Conservation (phyloP, 2,113 vertebrate species). For the Motacilla tschutschensis region DNA sequence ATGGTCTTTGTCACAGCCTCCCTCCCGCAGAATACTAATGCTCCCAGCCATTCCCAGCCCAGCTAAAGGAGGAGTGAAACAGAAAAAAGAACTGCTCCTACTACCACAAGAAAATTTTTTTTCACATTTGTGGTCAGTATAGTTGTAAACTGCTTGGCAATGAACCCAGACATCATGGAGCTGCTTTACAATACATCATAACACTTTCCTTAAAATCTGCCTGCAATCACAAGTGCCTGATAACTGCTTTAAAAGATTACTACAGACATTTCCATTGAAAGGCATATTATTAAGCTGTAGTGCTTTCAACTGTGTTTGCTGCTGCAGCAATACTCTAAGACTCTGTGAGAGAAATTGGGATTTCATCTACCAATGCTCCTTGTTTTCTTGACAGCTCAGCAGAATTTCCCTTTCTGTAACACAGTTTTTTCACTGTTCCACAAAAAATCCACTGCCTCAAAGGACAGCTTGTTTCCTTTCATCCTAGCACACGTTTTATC, state of each 20-base stretch:
- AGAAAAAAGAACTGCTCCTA: not conserved
- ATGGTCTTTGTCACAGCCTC: constrained; percentile 64
- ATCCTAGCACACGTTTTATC: not conserved
- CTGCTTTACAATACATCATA: not conserved
- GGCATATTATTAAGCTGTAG: not conserved
- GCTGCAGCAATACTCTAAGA: not conserved
- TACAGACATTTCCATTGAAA: not conserved
- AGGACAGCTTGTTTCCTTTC: not conserved
- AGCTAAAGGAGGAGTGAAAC: not conserved
- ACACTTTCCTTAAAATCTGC: not conserved
- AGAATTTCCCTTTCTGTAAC: not conserved
- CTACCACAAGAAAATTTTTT: not conserved
- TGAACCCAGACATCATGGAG: not conserved
- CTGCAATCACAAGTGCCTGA: not conserved
- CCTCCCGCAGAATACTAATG: constrained; percentile 62
- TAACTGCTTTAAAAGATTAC: not conserved
- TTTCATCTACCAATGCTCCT: not conserved
- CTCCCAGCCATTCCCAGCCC: not conserved
- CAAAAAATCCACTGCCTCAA: not conserved
- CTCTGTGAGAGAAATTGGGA: not conserved
- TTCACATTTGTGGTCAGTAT: not conserved
- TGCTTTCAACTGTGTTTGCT: not conserved
- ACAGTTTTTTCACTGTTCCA: not conserved
- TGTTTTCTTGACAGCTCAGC: not conserved
- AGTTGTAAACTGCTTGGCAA: not conserved